A percentile compares a stretch with the other conserved stretches of the same genome.
Evolutionary conservation across 2,113 vertebrate genomes (phyloP).

Genomic region (Chiloscyllium plagiosum): DNA sequence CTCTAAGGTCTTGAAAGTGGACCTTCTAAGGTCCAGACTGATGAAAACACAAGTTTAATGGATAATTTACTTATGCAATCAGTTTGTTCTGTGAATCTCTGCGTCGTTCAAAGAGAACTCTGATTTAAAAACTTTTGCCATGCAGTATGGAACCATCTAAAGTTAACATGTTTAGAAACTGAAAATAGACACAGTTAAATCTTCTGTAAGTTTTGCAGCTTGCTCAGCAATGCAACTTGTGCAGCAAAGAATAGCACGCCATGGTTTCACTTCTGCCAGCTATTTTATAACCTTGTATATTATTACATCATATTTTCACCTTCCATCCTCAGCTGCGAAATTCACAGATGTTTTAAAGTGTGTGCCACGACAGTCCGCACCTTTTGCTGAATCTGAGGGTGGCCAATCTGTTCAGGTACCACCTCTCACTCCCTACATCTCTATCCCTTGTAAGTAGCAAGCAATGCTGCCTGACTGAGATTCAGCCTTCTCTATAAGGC

Average conservation of each 20-base stretch:
- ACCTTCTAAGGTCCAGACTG: neutral
- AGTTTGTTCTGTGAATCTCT: neutral
- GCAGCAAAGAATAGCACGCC: neutral
- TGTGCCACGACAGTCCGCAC: constrained; percentile 1
- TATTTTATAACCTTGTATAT: neutral
- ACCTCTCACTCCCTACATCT: constrained; percentile 29
- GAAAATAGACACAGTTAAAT: neutral
- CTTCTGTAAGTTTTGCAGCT: neutral
- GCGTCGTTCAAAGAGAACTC: neutral
- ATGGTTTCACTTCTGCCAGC: neutral
- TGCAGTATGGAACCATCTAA: neutral
- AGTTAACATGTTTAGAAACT: neutral
- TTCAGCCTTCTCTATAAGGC: neutral
- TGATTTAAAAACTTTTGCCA: neutral
- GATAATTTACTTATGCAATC: neutral
- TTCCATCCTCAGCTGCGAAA: constrained; percentile 25
- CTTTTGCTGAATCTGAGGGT: constrained; percentile 1
- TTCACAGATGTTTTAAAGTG: constrained; percentile 31
- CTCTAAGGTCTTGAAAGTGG: neutral
- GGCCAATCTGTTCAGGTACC: constrained; percentile 17
- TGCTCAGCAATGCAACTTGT: too few species aligned
- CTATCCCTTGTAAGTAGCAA: constrained; percentile 20
- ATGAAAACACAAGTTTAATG: neutral
- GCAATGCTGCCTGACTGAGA: neutral
- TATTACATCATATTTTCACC: constrained; percentile 13